Conservation (phyloP, 2,113 vertebrate species). For the Semicossyphus pulcher region DNA sequence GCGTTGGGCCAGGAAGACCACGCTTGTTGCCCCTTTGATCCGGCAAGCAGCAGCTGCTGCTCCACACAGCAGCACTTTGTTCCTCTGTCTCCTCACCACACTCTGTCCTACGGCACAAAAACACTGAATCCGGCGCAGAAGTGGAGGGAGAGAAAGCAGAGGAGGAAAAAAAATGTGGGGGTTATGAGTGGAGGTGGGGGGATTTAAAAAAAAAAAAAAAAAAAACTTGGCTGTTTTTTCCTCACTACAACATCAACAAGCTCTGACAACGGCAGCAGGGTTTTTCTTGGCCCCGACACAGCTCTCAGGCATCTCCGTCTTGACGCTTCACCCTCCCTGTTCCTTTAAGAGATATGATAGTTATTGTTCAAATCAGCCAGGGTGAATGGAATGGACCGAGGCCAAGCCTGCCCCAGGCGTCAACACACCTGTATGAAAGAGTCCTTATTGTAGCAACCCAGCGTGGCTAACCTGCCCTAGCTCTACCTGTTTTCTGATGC, state of each 20-base stretch:
- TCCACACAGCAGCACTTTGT: constrained; percentile 98
- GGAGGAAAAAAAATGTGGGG: constrained; percentile 77
- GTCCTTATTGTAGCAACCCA: constrained; percentile 92
- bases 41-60: constrained; percentile 96
- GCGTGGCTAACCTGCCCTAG: constrained; percentile 88
- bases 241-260: constrained; percentile 95
- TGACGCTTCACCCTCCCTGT: constrained; percentile 87
- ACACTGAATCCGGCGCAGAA: constrained; percentile 87
- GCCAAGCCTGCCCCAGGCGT: constrained; percentile 97
- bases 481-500: constrained; percentile 84
- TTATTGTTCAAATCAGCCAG: constrained; percentile 99
- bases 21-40: constrained; percentile 98
- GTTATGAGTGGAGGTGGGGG: constrained; percentile 16
- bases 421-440: constrained; percentile 99
- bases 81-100: constrained; percentile 94
- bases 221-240: constrained; percentile 81
- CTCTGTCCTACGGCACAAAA: constrained; percentile 99
- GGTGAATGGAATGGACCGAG: constrained; percentile 97
- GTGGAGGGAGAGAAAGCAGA: constrained; percentile 69
- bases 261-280: constrained; percentile 97
- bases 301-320: constrained; percentile 96
- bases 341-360: constrained; percentile 93
- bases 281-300: constrained; percentile 96
- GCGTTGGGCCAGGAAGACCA: constrained; percentile 93
- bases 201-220: background rate